phyloP scores from a whole-genome alignment of 1,140 invertebrate genomes.

The Tetragnatha versicolor region DNA sequence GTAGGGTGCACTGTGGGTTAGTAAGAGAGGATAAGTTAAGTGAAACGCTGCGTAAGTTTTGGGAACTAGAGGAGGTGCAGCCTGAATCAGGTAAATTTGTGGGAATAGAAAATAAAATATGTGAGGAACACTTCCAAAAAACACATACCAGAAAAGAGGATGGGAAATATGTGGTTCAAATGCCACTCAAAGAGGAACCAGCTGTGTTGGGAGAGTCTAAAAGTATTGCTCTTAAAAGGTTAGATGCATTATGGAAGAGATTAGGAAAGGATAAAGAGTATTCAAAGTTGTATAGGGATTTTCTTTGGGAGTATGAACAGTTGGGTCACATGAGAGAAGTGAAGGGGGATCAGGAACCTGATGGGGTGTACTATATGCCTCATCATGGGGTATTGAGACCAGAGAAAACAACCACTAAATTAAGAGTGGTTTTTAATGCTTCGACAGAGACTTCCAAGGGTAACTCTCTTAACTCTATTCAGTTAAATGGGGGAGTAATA shows the following conservation, averaged over 20 bases:
- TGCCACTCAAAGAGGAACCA: neutral
- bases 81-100: neutral
- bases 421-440: neutral
- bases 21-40: neutral
- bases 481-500: neutral
- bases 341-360: neutral
- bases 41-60: neutral
- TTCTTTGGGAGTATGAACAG: neutral
- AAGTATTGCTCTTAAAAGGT: neutral
- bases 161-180: neutral
- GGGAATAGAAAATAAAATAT: neutral
- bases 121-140: neutral
- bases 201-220: neutral
- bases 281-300: neutral
- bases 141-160: neutral
- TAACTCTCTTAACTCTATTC: neutral
- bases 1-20: neutral
- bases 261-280: neutral
- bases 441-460: neutral
- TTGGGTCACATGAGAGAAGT: neutral
- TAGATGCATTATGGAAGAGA: neutral
- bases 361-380: neutral
- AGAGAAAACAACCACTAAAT: no score
- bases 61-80: neutral
- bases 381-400: neutral